phyloP scores from a whole-genome alignment of 2,888 invertebrate genomes.

The Metallyticus violacea region DNA sequence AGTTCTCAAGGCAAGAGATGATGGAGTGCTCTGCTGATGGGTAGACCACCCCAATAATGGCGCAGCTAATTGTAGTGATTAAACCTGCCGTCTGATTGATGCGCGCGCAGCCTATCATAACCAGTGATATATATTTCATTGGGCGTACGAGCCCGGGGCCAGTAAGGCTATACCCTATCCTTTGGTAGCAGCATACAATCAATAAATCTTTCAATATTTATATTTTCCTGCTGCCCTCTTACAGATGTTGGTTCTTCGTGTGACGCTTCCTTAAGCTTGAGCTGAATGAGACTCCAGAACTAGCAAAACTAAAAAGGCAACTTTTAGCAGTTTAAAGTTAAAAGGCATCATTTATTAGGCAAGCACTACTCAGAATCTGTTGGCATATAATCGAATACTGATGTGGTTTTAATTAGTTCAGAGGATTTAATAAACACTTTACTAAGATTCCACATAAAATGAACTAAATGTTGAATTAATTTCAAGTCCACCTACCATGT shows the following conservation, averaged over 20 bases:
- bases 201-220: background rate
- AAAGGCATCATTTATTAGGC: too few species aligned
- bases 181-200: background rate
- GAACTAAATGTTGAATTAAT: too few species aligned
- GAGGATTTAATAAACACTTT: too few species aligned
- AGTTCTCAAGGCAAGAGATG: background rate
- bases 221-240: background rate
- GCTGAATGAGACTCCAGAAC: background rate
- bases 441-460: too few species aligned
- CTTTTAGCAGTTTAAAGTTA: too few species aligned
- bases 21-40: constrained; percentile 33
- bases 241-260: background rate
- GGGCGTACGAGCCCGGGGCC: background rate
- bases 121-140: background rate
- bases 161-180: background rate
- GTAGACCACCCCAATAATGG: constrained; percentile 55
- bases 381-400: too few species aligned
- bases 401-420: too few species aligned
- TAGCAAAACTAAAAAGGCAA: too few species aligned
- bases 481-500: too few species aligned
- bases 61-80: constrained; percentile 58
- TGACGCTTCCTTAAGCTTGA: background rate
- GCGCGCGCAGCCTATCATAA: background rate
- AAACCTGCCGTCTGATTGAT: constrained; percentile 35
- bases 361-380: too few species aligned